phyloP scores from a whole-genome alignment of 2,113 vertebrate genomes.

The Orthonyx spaldingii region DNA sequence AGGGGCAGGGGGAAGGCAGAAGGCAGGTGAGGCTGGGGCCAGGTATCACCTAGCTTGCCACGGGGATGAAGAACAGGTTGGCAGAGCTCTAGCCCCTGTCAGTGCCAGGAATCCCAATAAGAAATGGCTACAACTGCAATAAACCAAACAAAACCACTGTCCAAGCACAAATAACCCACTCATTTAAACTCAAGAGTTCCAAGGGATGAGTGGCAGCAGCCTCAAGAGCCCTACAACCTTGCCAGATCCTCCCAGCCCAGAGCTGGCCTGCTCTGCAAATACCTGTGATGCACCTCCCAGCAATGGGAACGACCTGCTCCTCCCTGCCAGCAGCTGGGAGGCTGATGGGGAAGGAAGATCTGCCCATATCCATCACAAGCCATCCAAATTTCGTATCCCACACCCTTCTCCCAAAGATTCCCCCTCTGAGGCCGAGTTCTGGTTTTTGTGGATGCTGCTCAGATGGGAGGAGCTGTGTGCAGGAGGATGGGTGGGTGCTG shows the following conservation, averaged over 20 bases:
- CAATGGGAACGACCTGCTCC: background rate
- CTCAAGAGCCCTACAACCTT: background rate
- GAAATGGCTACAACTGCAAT: background rate
- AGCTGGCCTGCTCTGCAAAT: accelerated
- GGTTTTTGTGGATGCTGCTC: background rate
- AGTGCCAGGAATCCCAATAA: background rate
- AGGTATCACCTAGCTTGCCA: background rate
- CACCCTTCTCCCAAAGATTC: background rate
- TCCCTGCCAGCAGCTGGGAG: background rate
- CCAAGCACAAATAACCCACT: background rate
- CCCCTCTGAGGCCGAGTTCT: background rate
- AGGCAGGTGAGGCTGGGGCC: background rate
- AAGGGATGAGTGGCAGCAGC: background rate
- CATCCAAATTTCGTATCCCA: background rate
- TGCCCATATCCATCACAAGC: background rate
- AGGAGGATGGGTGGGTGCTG: background rate
- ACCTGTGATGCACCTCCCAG: background rate
- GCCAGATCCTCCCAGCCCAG: background rate
- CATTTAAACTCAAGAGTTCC: background rate
- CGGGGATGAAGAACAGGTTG: background rate
- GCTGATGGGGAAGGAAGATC: background rate
- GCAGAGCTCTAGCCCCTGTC: background rate
- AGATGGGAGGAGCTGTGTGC: background rate
- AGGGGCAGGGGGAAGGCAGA: background rate
- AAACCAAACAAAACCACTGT: background rate